These are phyloP conservation scores for Leptinotarsa defecta DNA, from an alignment of 1,140 invertebrate genomes.

Conservation along the genomic window DNA sequence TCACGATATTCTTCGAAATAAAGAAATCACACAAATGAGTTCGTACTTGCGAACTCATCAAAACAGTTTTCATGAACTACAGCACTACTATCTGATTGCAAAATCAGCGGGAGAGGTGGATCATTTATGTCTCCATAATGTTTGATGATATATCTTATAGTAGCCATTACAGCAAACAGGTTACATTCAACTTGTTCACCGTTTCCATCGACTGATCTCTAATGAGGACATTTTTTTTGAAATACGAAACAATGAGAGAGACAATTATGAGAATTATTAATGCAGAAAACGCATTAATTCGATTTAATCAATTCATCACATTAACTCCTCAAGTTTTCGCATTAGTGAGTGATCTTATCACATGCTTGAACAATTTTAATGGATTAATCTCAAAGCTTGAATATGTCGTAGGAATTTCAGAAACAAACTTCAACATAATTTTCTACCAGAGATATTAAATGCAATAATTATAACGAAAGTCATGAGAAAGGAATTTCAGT, in stretches of 20 bases:
- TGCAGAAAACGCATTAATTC: not conserved
- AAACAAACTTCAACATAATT: not conserved
- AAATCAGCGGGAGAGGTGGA: too few species aligned
- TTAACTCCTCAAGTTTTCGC: not conserved
- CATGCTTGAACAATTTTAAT: not conserved
- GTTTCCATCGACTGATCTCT: not conserved
- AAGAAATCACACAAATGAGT: too few species aligned
- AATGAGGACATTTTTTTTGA: not conserved
- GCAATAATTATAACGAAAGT: not conserved
- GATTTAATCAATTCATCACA: not conserved
- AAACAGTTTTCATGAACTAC: too few species aligned
- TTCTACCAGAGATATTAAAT: not conserved
- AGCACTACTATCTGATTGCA: too few species aligned
- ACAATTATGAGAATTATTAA: not conserved
- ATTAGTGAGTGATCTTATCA: constrained; percentile 2
- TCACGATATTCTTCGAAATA: too few species aligned
- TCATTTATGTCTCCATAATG: too few species aligned
- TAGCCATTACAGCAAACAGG: not conserved
- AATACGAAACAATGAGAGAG: not conserved
- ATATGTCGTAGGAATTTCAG: constrained; percentile 1
- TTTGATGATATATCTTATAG: too few species aligned
- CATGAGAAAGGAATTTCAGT: not conserved
- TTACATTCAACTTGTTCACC: not conserved
- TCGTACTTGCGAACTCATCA: too few species aligned
- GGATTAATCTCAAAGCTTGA: not conserved